Conservation (phyloP, 64 coral and sea anemone genomes). For the Acropora yongei region DNA sequence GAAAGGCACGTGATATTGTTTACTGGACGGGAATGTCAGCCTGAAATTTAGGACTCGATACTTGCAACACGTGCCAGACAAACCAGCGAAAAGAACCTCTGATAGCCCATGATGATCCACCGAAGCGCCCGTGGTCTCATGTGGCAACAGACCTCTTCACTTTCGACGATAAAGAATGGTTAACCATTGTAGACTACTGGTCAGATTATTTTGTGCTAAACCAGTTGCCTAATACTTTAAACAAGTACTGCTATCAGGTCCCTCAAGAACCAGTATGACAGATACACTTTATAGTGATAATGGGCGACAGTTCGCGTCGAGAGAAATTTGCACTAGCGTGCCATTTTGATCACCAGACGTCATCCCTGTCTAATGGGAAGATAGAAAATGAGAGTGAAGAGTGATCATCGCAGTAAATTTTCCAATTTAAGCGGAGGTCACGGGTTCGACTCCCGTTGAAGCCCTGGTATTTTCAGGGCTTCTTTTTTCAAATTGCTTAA, state of each 20-base stretch:
- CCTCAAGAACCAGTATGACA: conserved; percentile 53
- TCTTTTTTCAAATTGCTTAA: too few relatives aligned
- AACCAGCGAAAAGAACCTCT: conserved; percentile 56
- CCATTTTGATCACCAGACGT: conserved; percentile 29
- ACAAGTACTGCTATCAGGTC: conserved; percentile 11
- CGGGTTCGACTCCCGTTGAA: too few relatives aligned
- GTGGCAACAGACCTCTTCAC: conserved; percentile 31
- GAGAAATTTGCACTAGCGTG: conserved; percentile 3
- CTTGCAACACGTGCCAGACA: conserved; percentile 24
- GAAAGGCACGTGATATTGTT: conserved; percentile 26
- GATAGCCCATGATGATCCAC: neutral
- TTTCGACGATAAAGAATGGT: conserved; percentile 33
- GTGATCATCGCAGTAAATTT: too few relatives aligned
- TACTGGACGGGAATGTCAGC: conserved; percentile 55
- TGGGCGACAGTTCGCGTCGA: conserved; percentile 5
- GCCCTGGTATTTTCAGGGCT: too few relatives aligned
- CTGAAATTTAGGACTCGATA: too few relatives aligned
- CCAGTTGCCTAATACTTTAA: conserved; percentile 16
- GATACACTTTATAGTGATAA: conserved; percentile 55
- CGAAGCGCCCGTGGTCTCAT: conserved; percentile 47
- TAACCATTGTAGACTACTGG: conserved; percentile 39
- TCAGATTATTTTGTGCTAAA: conserved; percentile 38
- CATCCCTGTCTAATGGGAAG: conserved; percentile 55
- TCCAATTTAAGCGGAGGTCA: too few relatives aligned
- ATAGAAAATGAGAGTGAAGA: neutral